phyloP scores from a whole-genome alignment of 2,888 invertebrate species.

The Chesias legatella region DNA sequence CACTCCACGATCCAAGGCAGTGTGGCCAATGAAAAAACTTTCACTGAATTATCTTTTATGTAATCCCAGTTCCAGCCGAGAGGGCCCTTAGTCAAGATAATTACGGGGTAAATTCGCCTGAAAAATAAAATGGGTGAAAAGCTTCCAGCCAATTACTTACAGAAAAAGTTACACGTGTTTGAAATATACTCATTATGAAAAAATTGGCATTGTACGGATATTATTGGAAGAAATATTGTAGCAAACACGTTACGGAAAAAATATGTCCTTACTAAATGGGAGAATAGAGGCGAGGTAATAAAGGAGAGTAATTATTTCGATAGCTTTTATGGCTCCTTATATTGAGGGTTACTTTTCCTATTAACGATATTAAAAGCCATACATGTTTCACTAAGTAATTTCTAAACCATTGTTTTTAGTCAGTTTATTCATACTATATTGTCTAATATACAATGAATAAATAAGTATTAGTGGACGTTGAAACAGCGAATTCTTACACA shows the following conservation, averaged over 20 bases:
- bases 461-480: no score
- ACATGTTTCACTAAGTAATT: neutral
- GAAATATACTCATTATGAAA: conserved; percentile 7
- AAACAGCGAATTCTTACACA: no score
- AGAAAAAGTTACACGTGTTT: conserved; percentile 7
- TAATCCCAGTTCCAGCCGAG: conserved; percentile 75
- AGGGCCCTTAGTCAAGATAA: conserved; percentile 73
- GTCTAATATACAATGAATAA: no score
- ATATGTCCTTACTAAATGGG: conserved; percentile 6
- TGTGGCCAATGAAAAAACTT: conserved; percentile 74
- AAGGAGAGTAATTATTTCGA: conserved; percentile 31
- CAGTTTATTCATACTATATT: no score
- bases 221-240: neutral
- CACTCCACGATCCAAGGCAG: conserved; percentile 73
- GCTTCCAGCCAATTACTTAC: conserved; percentile 15
- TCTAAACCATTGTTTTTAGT: no score
- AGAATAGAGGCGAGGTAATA: conserved; percentile 3
- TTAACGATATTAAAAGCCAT: conserved; percentile 24
- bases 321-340: conserved; percentile 23
- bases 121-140: conserved; percentile 35
- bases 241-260: conserved; percentile 6
- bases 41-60: conserved; percentile 68
- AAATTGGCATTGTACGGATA: neutral
- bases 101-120: conserved; percentile 72
- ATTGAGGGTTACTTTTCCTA: conserved; percentile 9